Percentiles rank a stretch among this genome's conserved stretches.
These are phyloP conservation scores for Calyptommatus sinebrachiatus DNA, from an alignment of 2,113 vertebrate species.

Conservation along the genomic window DNA sequence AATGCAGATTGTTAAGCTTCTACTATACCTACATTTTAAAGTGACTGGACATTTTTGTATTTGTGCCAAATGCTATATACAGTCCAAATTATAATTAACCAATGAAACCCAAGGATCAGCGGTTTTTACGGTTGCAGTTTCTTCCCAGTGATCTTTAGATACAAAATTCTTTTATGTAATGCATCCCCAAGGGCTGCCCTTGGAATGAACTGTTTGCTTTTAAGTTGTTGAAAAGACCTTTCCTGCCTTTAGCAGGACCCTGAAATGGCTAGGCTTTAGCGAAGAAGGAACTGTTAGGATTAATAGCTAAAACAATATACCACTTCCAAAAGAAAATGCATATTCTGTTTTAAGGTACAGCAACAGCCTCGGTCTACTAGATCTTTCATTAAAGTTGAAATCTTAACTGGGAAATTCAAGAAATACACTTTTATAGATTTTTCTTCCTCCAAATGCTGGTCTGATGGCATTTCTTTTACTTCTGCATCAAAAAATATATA, in stretches of 20 bases:
- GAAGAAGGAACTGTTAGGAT: not conserved
- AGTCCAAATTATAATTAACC: constrained; percentile 1
- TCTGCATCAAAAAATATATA: not conserved
- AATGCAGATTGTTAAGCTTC: not conserved
- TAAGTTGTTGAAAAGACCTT: not conserved
- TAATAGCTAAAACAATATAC: not conserved
- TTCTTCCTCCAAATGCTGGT: not conserved
- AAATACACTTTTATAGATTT: not conserved
- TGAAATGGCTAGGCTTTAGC: not conserved
- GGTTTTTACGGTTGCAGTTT: not conserved
- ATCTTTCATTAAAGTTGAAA: not conserved
- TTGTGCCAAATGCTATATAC: not conserved
- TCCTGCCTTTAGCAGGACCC: not conserved
- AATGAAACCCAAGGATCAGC: not conserved
- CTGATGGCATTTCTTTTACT: not conserved
- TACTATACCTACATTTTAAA: not conserved
- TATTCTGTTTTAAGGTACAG: not conserved
- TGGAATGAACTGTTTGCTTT: not conserved
- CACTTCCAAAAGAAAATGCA: not conserved
- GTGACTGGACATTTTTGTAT: not conserved
- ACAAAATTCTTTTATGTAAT: not conserved
- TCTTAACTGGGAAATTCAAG: not conserved
- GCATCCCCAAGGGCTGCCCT: not conserved
- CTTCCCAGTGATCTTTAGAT: not conserved
- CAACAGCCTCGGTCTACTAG: not conserved